Conservation (phyloP, 1,140 invertebrate genomes). For the Diploscapter pachys region DNA sequence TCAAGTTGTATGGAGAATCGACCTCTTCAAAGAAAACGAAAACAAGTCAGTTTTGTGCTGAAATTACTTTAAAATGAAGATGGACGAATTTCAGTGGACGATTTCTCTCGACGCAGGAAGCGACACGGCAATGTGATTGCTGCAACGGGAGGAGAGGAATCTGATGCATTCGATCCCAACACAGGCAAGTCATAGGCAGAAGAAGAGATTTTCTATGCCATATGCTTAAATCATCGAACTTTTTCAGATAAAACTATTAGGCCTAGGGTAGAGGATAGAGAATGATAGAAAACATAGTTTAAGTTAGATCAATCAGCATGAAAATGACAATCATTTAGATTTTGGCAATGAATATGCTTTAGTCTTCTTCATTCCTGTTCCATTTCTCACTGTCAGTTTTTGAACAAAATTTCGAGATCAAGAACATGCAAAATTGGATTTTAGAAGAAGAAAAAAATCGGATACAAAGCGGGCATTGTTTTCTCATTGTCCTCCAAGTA, state of each 20-base stretch:
- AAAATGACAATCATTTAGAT: too few relatives aligned
- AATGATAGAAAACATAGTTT: too few relatives aligned
- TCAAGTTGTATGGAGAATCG: slow-evolving; percentile 34
- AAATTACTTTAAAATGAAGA: slow-evolving; percentile 7
- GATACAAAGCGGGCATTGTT: too few relatives aligned
- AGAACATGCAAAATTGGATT: not conserved
- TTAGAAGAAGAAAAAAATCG: too few relatives aligned
- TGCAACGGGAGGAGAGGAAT: slow-evolving; percentile 32
- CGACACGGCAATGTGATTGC: slow-evolving; percentile 12
- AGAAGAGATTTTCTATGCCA: too few relatives aligned
- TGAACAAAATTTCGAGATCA: slow-evolving; percentile 24
- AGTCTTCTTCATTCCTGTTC: too few relatives aligned
- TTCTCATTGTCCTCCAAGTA: too few relatives aligned
- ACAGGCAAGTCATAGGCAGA: not conserved
- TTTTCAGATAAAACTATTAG: too few relatives aligned
- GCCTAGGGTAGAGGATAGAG: too few relatives aligned
- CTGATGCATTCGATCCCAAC: slow-evolving; percentile 33
- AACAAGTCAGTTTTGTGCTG: not conserved
- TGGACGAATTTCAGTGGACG: slow-evolving; percentile 17
- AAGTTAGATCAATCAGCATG: too few relatives aligned
- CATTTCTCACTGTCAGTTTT: not conserved
- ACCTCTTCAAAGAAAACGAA: slow-evolving; percentile 12
- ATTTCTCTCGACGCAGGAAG: slow-evolving; percentile 13
- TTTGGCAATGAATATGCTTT: too few relatives aligned
- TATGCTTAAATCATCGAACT: too few relatives aligned